These are phyloP conservation scores for Datnioides undecimradiatus DNA, from an alignment of 2,113 vertebrate genomes.

Conservation along the genomic window DNA sequence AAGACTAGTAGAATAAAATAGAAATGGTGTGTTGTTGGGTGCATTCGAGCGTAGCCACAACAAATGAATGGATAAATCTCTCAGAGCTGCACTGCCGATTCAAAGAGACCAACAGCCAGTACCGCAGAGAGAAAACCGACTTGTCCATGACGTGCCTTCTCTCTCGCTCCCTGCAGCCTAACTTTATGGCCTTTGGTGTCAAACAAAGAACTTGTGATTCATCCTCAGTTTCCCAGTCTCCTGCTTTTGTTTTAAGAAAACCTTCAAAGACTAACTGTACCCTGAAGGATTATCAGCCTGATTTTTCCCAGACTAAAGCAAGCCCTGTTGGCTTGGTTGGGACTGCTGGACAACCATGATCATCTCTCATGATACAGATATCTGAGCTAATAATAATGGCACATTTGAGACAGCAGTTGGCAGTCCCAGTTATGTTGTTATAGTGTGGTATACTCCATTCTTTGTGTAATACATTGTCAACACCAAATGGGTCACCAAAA, in stretches of 20 bases:
- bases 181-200: constrained; percentile 59
- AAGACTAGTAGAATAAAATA: constrained; percentile 83
- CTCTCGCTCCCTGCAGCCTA: constrained; percentile 43
- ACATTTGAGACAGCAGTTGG: not conserved
- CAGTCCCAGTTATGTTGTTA: not conserved
- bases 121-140: constrained; percentile 61
- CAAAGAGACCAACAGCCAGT: constrained; percentile 56
- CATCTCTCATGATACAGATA: not conserved
- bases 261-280: constrained; percentile 31
- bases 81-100: constrained; percentile 62
- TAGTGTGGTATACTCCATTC: not conserved
- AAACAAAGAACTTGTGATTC: constrained; percentile 61
- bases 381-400: not conserved
- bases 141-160: constrained; percentile 46
- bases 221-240: constrained; percentile 28
- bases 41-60: constrained; percentile 80
- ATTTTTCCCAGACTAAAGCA: constrained; percentile 42
- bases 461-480: not conserved
- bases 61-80: constrained; percentile 88
- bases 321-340: not conserved
- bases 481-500: not conserved
- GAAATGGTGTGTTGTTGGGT: constrained; percentile 80
- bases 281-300: constrained; percentile 36
- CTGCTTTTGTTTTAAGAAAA: constrained; percentile 42
- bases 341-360: not conserved